Base-by-base conservation (phyloP, 1,140 invertebrate species). In the Nixonia krombeini region DNA sequence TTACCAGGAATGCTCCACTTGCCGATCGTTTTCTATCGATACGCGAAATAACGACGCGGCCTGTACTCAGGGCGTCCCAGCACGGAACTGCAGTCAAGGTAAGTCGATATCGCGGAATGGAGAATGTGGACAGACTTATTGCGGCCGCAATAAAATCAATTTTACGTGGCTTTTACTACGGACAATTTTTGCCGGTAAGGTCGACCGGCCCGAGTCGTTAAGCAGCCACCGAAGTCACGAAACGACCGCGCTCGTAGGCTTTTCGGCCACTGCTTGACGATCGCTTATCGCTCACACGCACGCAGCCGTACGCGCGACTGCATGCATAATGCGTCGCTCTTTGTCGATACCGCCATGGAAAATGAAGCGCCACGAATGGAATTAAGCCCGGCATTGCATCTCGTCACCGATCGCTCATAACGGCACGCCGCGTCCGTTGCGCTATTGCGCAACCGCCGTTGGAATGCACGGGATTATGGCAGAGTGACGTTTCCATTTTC, bases 21-120 rank as follows among this genome's bases (percentile, higher is more conserved):
- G 2, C 21, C 21, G 21, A 21, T 21, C 2, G 21, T 21, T 21
- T 21, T 21, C 21, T 21, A 21, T 21, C 21, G 21, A 21, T 21
- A 21, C 21, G 6, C 21, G 6, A 21, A 6, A 2, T 2, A 21
- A 21, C 21, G 21, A 21, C 21, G 21, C 2, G 21, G 6, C 6
- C 21, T 31, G 8, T 9, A 33, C 31, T 33, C 31, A 15, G 8
- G 28, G 28, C 8, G 28, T 31, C 28, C 9, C 28, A 12, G 28
- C 15, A 8, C 33, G 33, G 33, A 37, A 37, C 33, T n/a, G 37
- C 16, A 16, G 37, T 12, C 37, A 3, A n/a, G 21, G 59, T 55
- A 63, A 63, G 23, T 70, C 74, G 70, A 72, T 73, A 75, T 51
- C 56, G 47, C 41, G 70, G 72, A 78, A 77, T 73, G 74, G 70